Evolutionary conservation across 2,113 vertebrate genomes (phyloP).

Genomic region (Manacus vitellinus): DNA sequence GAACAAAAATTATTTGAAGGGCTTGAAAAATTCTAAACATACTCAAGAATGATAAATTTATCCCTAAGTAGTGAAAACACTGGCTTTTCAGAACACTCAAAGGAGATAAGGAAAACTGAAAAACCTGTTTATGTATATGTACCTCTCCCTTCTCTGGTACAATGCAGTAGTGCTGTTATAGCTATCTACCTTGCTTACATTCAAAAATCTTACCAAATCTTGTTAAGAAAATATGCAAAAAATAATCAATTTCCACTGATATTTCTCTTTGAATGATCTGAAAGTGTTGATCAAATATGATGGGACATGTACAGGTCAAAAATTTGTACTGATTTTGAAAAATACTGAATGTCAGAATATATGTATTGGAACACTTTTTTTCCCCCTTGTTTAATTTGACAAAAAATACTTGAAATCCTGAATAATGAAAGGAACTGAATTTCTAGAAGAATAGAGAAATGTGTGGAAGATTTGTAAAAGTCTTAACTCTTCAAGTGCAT

Average conservation of each 20-base stretch:
- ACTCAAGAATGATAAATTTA: neutral
- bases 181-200: neutral
- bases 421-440: neutral
- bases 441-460: neutral
- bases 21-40: neutral
- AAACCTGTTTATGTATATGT: neutral
- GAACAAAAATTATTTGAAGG: neutral
- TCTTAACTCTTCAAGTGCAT: neutral
- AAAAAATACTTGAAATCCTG: neutral
- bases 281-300: neutral
- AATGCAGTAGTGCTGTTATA: neutral
- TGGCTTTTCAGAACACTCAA: neutral
- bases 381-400: neutral
- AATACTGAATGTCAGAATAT: neutral
- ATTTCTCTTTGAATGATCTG: neutral
- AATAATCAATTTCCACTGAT: neutral
- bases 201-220: neutral
- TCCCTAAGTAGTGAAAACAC: neutral
- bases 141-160: neutral
- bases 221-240: neutral
- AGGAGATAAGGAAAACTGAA: neutral
- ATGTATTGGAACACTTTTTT: neutral
- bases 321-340: neutral
- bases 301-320: neutral
- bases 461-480: neutral